Conservation (phyloP, 2,888 invertebrate genomes). For the Taphrorychus bicolor region DNA sequence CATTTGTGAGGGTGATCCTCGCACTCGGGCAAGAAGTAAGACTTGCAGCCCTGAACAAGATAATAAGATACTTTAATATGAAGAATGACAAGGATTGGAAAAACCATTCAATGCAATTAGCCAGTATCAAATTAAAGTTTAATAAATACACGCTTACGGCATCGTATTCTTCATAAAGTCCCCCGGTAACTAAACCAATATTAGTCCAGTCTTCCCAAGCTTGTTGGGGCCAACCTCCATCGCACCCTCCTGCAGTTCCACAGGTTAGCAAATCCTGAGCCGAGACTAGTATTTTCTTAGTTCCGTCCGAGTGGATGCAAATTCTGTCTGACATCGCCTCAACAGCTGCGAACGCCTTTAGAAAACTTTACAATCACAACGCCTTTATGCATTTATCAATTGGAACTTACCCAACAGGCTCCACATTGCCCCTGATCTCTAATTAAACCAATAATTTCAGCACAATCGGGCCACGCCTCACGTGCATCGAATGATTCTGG, state of each 20-base stretch:
- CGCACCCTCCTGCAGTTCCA: constrained; percentile 55
- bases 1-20: constrained; percentile 35
- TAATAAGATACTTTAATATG: too few species aligned
- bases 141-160: too few species aligned
- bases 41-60: constrained; percentile 37
- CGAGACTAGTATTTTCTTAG: constrained; percentile 24
- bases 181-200: constrained; percentile 84
- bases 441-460: constrained; percentile 76
- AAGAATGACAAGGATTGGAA: too few species aligned
- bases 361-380: not conserved
- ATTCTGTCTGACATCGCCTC: constrained; percentile 73
- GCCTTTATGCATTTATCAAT: not conserved
- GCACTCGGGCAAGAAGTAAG: constrained; percentile 37
- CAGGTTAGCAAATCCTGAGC: constrained; percentile 31
- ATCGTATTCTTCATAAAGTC: constrained; percentile 64
- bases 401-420: constrained; percentile 74
- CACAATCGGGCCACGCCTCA: constrained; percentile 77
- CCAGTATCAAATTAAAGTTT: too few species aligned
- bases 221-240: constrained; percentile 78
- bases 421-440: constrained; percentile 88
- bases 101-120: too few species aligned
- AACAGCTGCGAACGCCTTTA: constrained; percentile 81
- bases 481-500: constrained; percentile 82
- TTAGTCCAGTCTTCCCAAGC: constrained; percentile 86
- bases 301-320: constrained; percentile 33